These are phyloP conservation scores for Misgurnus anguillicaudatus DNA, from an alignment of 2,113 vertebrate genomes.

Conservation along the genomic window DNA sequence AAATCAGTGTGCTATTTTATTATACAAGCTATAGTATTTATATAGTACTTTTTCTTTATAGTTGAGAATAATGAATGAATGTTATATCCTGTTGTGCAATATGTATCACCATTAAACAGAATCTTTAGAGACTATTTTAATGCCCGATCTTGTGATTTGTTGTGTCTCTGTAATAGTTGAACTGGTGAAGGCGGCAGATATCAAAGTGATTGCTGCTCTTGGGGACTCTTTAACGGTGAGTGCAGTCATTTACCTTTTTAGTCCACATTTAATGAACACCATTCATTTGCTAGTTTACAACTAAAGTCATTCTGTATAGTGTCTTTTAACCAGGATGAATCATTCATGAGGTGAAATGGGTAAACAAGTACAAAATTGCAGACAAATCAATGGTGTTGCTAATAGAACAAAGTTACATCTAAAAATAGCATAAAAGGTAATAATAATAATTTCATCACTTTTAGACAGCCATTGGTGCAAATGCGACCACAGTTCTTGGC, in stretches of 20 bases:
- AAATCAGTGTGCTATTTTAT: no score
- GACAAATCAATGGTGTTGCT: not conserved
- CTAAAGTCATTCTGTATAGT: not conserved
- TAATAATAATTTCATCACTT: constrained; percentile 18
- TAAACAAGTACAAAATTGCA: not conserved
- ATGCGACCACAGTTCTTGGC: constrained; percentile 75
- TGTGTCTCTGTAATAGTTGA: constrained; percentile 77
- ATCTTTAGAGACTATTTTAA: not conserved
- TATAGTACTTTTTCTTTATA: no score
- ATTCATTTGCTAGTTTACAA: not conserved
- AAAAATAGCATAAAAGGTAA: no score
- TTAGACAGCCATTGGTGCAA: constrained; percentile 76
- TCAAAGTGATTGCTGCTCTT: constrained; percentile 86
- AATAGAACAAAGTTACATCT: not conserved
- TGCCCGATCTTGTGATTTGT: constrained; percentile 19
- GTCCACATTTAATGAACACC: not conserved
- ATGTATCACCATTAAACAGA: not conserved
- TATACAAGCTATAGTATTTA: no score
- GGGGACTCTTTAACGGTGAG: constrained; percentile 94
- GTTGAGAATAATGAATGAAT: not conserved
- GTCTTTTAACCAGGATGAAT: not conserved
- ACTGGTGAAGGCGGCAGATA: constrained; percentile 84
- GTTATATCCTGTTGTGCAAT: not conserved
- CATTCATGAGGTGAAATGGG: not conserved
- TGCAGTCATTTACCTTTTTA: constrained; percentile 31